phyloP scores from a whole-genome alignment of 2,113 vertebrate genomes.

The Peromyscus leucopus region DNA sequence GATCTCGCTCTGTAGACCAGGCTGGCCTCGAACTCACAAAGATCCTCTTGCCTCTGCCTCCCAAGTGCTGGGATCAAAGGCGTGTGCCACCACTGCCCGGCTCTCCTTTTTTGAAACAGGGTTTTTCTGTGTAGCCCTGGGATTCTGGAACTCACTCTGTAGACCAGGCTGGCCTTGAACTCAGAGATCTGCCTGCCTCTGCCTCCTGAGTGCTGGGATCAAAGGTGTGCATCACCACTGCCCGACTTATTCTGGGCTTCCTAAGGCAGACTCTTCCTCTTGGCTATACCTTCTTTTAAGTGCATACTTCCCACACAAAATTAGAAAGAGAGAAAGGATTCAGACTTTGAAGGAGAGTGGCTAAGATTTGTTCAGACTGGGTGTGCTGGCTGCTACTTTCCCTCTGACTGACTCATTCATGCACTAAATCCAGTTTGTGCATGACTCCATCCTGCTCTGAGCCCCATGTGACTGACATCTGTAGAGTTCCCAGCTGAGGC shows the following conservation, averaged over 20 bases:
- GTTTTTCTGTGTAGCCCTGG: neutral
- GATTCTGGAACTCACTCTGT: neutral
- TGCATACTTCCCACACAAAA: neutral
- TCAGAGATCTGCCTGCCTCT: neutral
- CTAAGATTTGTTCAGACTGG: neutral
- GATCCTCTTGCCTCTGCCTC: too few species aligned
- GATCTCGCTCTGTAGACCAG: too few species aligned
- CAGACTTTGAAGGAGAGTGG: neutral
- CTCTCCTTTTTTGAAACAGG: too few species aligned
- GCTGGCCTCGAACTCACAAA: too few species aligned
- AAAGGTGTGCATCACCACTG: neutral
- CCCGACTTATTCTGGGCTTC: neutral
- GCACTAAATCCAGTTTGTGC: neutral
- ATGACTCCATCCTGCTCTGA: neutral
- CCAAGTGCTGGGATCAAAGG: too few species aligned
- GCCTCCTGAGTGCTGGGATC: neutral
- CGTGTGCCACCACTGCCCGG: too few species aligned
- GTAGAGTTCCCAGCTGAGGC: neutral
- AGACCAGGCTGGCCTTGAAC: neutral
- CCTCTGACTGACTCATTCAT: neutral
- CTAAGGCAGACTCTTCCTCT: conserved; percentile 1
- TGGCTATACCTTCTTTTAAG: conserved; percentile 19
- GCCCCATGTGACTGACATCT: neutral
- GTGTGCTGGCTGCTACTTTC: neutral
- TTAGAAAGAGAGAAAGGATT: neutral